Base-by-base conservation (phyloP, 2,888 invertebrate genomes). In the Colletes collaris region DNA sequence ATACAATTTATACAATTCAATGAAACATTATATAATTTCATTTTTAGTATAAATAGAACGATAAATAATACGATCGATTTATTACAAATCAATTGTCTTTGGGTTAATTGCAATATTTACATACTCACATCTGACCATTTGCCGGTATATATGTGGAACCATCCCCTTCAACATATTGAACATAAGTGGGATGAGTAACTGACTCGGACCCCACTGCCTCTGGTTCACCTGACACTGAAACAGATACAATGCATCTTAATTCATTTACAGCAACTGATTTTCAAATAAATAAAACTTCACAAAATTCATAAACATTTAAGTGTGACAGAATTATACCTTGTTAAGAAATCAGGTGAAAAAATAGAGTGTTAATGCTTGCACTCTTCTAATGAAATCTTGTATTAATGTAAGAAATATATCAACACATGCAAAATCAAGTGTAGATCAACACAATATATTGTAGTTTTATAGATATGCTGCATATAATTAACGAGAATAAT, bases 121-220 rank as follows among this genome's bases (percentile, higher is more conserved):
- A 3, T 46, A 92, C 93, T 94, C 94, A 95, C 95, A 95, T 95
- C 93, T 95, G 95, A 88, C 95, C 95, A 93, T 95, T 95, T 80
- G 95, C 93, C 88, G 94, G 93, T 94, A 95, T 93, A 94, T 94
- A 93, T 94, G 94, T 91, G 93, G 95, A 92, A 85, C 94, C 93
- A 87, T 94, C 94, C 89, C 94, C 95, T 89, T 95, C 95, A 90
- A 95, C 95, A 93, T 95, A 95, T 92, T 95, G 95, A 81, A 95
- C 95, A 90, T 94, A 95, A 44, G 94, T 93, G 62, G 95, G 94
- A 91, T 95, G 95, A 80, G 94, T 93, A 59, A 95, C 94, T 60
- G 94, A 93, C 79, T 95, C 95, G 88, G 93, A 93, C 82, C 93
- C 94, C 90, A 94, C 94, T 81, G 93, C 93, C 87, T 94, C 94